phyloP scores from a whole-genome alignment of 2,888 invertebrate species.

The Antheraea yamamai region DNA sequence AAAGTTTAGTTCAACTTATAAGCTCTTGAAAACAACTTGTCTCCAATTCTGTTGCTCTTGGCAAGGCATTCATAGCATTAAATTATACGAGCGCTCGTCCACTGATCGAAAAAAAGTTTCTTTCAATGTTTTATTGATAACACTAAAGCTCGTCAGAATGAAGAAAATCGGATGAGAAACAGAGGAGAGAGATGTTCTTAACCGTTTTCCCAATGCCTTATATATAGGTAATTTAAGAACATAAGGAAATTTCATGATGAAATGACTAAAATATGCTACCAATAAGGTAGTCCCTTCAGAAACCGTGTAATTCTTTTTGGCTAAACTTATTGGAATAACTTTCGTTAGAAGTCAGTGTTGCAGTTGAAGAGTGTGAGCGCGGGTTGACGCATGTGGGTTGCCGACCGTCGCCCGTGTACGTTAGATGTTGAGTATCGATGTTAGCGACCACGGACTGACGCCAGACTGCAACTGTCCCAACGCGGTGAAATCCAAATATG shows the following conservation, averaged over 20 bases:
- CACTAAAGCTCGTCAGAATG: too few species aligned
- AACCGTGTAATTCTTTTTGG: background rate
- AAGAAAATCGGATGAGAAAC: too few species aligned
- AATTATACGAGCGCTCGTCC: background rate
- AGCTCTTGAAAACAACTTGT: background rate
- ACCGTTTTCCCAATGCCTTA: too few species aligned
- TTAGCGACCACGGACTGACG: constrained; percentile 68
- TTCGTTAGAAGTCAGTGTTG: constrained; percentile 2
- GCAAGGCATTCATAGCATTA: background rate
- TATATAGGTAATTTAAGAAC: background rate
- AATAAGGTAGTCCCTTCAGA: background rate
- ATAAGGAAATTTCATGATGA: background rate
- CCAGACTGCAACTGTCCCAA: constrained; percentile 62
- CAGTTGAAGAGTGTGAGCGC: constrained; percentile 18
- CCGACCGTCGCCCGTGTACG: constrained; percentile 63
- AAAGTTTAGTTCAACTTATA: too few species aligned
- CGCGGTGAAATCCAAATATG: constrained; percentile 54
- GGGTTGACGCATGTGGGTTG: constrained; percentile 32
- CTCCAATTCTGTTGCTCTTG: background rate
- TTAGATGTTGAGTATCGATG: constrained; percentile 79
- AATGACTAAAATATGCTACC: background rate
- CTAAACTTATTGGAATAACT: background rate
- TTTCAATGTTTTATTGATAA: too few species aligned
- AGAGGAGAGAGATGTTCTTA: too few species aligned
- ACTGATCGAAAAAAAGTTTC: too few species aligned